Evolutionary conservation across 30 jellyfish, hydroid and myxozoan species (phyloP).

Genomic region (Pelagia noctiluca): DNA sequence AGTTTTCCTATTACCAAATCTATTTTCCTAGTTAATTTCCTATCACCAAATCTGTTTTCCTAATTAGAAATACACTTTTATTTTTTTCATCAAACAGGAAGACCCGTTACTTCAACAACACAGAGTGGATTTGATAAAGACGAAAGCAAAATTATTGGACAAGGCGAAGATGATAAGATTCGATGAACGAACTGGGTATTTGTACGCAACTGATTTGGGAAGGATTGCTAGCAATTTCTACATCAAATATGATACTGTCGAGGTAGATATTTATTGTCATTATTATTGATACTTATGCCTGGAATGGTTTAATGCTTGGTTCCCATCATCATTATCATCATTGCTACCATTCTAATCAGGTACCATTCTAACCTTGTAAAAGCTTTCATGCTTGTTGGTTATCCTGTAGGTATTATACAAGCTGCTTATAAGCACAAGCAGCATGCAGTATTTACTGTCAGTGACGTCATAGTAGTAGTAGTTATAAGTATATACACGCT

Average conservation of each 20-base stretch:
- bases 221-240: slow-evolving; percentile 93
- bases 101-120: slow-evolving; percentile 83
- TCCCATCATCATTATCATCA: neutral
- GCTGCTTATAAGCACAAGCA: too few species aligned
- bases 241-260: slow-evolving; percentile 87
- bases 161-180: slow-evolving; percentile 92
- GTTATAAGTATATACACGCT: too few species aligned
- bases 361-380: too few species aligned
- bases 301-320: neutral
- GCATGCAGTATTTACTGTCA: too few species aligned
- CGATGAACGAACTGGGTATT: slow-evolving; percentile 86
- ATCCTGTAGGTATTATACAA: too few species aligned
- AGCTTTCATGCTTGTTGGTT: too few species aligned
- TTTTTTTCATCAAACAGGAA: slow-evolving; percentile 46
- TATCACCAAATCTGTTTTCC: too few species aligned
- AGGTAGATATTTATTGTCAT: slow-evolving; percentile 34
- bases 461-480: too few species aligned
- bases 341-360: too few species aligned
- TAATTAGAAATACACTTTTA: neutral
- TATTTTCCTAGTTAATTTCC: too few species aligned
- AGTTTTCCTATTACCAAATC: too few species aligned
- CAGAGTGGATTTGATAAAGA: slow-evolving; percentile 71
- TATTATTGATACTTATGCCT: neutral
- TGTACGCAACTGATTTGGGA: slow-evolving; percentile 93
- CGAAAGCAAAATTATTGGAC: slow-evolving; percentile 76